Evolutionary conservation across 2,888 invertebrate genomes (phyloP).

Genomic region (Sminthurinus aureus): DNA sequence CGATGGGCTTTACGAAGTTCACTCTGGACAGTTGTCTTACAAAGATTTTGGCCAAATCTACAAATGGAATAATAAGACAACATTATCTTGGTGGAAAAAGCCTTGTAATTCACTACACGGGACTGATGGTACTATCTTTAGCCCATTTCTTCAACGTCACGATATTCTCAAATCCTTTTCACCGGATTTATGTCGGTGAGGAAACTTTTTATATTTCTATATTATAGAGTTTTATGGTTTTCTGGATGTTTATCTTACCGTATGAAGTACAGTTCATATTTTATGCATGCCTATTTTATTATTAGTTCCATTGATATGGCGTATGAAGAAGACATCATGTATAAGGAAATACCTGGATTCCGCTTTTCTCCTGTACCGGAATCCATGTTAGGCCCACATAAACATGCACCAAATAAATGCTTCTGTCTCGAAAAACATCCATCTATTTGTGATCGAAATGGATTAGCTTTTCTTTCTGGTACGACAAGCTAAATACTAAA

Average conservation of each 20-base stretch:
- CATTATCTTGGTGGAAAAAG: constrained; percentile 42
- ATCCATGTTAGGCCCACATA: constrained; percentile 74
- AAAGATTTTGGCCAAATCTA: constrained; percentile 38
- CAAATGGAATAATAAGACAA: constrained; percentile 40
- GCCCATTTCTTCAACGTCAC: constrained; percentile 74
- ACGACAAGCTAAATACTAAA: no score
- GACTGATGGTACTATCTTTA: constrained; percentile 82
- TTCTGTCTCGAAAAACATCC: constrained; percentile 65
- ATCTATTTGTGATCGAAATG: constrained; percentile 64
- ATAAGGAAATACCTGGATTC: constrained; percentile 74
- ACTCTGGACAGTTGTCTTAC: constrained; percentile 28
- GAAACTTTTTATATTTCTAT: no score
- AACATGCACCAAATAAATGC: constrained; percentile 67
- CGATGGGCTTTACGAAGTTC: constrained; percentile 41
- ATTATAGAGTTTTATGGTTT: no score
- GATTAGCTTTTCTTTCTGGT: neutral
- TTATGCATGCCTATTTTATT: no score
- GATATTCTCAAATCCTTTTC: constrained; percentile 69
- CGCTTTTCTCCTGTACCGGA: constrained; percentile 70
- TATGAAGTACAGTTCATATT: no score
- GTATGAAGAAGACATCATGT: constrained; percentile 70
- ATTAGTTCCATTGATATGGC: constrained; percentile 68
- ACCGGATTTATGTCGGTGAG: constrained; percentile 41
- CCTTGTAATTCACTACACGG: constrained; percentile 36
- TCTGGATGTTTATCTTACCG: no score